Conservation (phyloP, 2,113 vertebrate genomes). For the Nesoenas mayeri region DNA sequence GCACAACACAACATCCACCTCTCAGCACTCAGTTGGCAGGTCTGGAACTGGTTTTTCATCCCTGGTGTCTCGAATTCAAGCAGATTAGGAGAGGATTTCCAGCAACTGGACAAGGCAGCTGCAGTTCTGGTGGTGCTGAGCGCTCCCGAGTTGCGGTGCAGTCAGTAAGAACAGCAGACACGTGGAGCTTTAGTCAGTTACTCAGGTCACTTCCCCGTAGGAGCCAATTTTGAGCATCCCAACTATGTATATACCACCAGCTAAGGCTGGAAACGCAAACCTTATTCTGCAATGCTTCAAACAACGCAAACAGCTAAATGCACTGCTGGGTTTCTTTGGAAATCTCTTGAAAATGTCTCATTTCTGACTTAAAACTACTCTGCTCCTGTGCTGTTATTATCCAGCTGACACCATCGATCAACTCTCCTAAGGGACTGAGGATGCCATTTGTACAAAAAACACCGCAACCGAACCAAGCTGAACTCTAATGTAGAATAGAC, state of each 20-base stretch:
- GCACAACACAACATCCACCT: background rate
- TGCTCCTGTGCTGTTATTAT: background rate
- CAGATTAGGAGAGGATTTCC: background rate
- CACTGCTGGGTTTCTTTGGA: background rate
- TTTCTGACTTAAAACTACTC: background rate
- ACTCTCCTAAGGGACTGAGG: background rate
- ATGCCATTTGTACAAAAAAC: background rate
- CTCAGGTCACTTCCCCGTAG: background rate
- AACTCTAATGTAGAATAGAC: background rate
- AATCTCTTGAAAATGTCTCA: background rate
- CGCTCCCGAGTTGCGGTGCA: background rate
- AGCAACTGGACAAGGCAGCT: background rate
- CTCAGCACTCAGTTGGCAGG: fast-evolving
- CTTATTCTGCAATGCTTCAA: background rate
- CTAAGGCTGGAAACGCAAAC: background rate
- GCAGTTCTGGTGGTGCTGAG: background rate
- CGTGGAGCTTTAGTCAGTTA: background rate
- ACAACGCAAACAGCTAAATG: background rate
- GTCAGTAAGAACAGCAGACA: background rate
- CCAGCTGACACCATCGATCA: background rate
- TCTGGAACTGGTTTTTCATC: background rate
- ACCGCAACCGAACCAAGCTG: background rate
- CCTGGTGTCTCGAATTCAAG: background rate
- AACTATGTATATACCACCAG: background rate
- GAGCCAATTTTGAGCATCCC: background rate